These are phyloP conservation scores for Drosophila yakuba DNA, from an alignment of 1,140 invertebrate species.

Conservation along the genomic window DNA sequence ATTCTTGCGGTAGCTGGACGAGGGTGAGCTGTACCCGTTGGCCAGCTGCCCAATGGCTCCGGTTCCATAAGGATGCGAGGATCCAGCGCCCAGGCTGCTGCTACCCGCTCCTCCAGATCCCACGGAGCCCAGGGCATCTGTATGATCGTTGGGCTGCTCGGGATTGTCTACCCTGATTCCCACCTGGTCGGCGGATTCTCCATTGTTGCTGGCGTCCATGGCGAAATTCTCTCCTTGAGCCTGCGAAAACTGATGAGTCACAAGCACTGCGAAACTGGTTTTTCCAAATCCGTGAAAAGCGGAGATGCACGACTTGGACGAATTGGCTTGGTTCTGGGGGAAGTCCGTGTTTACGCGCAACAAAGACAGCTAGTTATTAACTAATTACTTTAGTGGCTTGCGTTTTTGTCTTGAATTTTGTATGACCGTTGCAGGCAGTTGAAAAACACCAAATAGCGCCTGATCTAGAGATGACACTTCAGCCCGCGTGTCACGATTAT, in stretches of 20 bases:
- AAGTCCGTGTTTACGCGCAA: conserved; percentile 21
- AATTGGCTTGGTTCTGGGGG: conserved; percentile 1
- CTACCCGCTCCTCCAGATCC: conserved; percentile 6
- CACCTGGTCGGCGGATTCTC: conserved; percentile 71
- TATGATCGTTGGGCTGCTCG: conserved; percentile 61
- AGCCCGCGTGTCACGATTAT: background rate
- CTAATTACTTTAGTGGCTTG: conserved; percentile 14
- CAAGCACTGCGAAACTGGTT: conserved; percentile 40
- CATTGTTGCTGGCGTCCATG: conserved; percentile 58
- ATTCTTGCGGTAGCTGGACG: conserved; percentile 62
- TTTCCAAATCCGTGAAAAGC: conserved; percentile 5
- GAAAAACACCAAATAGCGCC: background rate
- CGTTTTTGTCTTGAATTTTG: conserved; percentile 10
- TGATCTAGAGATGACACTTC: background rate
- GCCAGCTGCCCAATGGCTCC: conserved; percentile 77
- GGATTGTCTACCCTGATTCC: conserved; percentile 50
- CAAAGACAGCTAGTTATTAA: conserved; percentile 46
- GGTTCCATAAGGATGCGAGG: conserved; percentile 40
- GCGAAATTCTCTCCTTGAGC: conserved; percentile 47
- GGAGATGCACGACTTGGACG: conserved; percentile 9
- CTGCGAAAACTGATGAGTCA: conserved; percentile 68
- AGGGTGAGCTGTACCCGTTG: conserved; percentile 62
- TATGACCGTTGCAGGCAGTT: background rate
- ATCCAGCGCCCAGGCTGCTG: conserved; percentile 17
- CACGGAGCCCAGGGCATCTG: conserved; percentile 69